Base-by-base conservation (phyloP, 2,888 invertebrate genomes). In the Standfussiana lucernea region DNA sequence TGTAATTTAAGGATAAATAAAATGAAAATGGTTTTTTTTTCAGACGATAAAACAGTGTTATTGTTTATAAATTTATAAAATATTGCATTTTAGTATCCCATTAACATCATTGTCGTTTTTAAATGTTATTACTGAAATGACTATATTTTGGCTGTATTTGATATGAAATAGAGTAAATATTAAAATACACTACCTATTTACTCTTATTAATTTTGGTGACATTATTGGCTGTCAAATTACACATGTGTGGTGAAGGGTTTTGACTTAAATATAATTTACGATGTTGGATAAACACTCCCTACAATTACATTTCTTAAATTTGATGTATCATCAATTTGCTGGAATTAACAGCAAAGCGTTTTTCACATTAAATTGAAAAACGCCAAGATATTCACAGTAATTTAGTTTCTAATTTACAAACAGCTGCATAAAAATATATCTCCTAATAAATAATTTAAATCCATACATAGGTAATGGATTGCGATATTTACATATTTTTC, bases 341-440 rank as follows among this genome's bases (percentile, higher is more conserved):
- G 47, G 13, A n/a, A 62, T n/a, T 37, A 66, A 45, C 53, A 72
- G 32, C 65, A 11, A 61, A 45, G 13, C 53, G 59, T 80, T 71
- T 65, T 72, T 72, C 75, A 72, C 81, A 82, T 80, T 83, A 62
- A 70, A 76, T 83, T 76, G 53, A 70, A 71, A 70, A 50, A 81
- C 53, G 65, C 28, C 28, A 64, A 47, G 61, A 76, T 47, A 62
- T 80, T 71, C n/a, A 4, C 35, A 68, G 53, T 72, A 47, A 67
- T 74, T 77, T 71, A 70, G 62, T 65, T 65, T 82, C 77, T 75
- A 88, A 84, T 89, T 81, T 89, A 88, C 83, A 88, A 88, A 88
- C 74, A 88, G 74, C 75, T 75, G 86, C 86, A 86, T 72, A 88
- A 88, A 88, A 89, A 88, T 88, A 89, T 88, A 88, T 84, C 45